Evolutionary conservation across 2,888 invertebrate species (phyloP), one percentile per base, ranked within the genome.

Genomic region (Cyrtodaria siliqua): DNA sequence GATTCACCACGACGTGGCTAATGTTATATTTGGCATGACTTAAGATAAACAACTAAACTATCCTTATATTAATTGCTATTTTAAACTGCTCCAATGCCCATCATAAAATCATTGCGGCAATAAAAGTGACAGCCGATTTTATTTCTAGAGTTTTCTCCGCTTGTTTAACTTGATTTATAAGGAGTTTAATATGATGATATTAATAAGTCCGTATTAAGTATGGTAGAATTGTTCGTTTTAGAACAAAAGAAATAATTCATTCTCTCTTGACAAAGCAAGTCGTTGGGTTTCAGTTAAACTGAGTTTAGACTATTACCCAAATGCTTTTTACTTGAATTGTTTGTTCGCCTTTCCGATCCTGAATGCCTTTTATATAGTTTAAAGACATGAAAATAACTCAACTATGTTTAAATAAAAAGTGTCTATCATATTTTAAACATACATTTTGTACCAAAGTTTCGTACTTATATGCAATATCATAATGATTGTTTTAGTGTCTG

Each of bases 1-100:
- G 62, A 61, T 71, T 77, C 38, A 52, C 53, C 16, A 44, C 20
- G n/a, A 44, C 27, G 20, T 29, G 27, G 57, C 29, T 59, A 47
- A 75, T 68, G 64, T 75, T 53, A 44, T 42, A 68, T 60, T 68
- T 42, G 50, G 29, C 53, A 60, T 42, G 61, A 69, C 61, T 69
- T 52, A 55, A 42, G 61, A 69, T 61, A 61, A 69, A 69, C 61
- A 56, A 61, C 53, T 42, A 44, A 61, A 47, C 50, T 60, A 49
- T 38, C 40, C 47, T 40, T 16, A 24, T 40, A 55, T 42, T 55
- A 53, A 61, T 55, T 47, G 61, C 47, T 44, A 69, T 33, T 55
- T 69, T 60, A 27, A 29, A 61, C 52, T 69, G 68, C 55, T 49
- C 60, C 44, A 52, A 44, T 47, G 42, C 47, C 52, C 47, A 53